Base-by-base conservation (phyloP, 2,888 invertebrate genomes). In the Monochamus alternatus region DNA sequence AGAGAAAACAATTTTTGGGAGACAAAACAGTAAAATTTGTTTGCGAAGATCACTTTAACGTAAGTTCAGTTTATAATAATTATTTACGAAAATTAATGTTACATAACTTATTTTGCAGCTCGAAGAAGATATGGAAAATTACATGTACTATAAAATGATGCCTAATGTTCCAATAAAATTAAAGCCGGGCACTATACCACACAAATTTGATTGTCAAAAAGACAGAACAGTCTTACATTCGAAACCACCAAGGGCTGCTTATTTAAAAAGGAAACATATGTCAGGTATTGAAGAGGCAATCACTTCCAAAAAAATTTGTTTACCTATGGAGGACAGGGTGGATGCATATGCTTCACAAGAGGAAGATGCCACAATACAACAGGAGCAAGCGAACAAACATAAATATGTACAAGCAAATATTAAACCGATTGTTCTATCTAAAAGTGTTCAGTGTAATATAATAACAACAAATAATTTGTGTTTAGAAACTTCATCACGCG, bases 41-140 rank as follows among this genome's bases (percentile, higher is more conserved):
- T n/a, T 44, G 38, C 58, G 9, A 43, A 68, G 10, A 68, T n/a
- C n/a, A n/a, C n/a, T n/a, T n/a, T n/a, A n/a, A 68, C 22, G 68
- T 68, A 68, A 68, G 68, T 55, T 12, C 47, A 47, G 8, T 30
- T 59, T 5, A 59, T 59, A 30, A 30, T 59, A 10, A 30, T 30
- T 52, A n/a, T n/a, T n/a, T n/a, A 5, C 22, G 52, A 22, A 30
- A 22, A 47, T 22, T 3, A 14, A 14, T 30, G n/a, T 44, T 7
- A 2, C 8, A 14, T 22, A 65, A 47, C 52, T 22, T 52, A 22
- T 68, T 3, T 43, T 59, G 8, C 30, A 68, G 22, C 38, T 68
- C 1, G 68, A 58, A 59, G 58, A 68, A 44, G 55, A 68, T 3
- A n/a, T 43, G 43, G 38, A 58, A 22, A 32, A 68, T 31, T 68